Evolutionary conservation across 2,888 invertebrate species (phyloP).

Genomic region (Xanthorhoe spadicearia): DNA sequence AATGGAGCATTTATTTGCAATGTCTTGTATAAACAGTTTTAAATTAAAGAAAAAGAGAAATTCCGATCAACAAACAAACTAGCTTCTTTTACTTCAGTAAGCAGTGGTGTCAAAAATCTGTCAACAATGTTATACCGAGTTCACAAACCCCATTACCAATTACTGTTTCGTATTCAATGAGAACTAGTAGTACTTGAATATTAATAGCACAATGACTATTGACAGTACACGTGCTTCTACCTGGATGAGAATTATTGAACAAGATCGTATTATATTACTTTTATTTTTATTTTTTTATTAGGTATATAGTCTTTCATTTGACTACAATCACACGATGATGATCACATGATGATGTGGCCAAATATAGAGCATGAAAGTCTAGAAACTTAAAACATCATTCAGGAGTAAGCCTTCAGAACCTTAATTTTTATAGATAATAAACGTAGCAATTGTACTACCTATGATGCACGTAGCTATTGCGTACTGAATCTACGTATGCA

Average conservation of each 20-base stretch:
- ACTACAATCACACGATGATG: no score
- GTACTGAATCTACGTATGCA: conserved; percentile 21
- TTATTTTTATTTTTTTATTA: no score
- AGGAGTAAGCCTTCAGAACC: no score
- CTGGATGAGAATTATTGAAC: not conserved
- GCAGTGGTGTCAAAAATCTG: not conserved
- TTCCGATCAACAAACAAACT: no score
- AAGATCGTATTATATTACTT: not conserved
- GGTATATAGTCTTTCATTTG: no score
- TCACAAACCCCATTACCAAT: conserved; percentile 6
- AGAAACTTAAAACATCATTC: no score
- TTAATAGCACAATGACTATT: not conserved
- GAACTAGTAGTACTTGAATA: conserved; percentile 1
- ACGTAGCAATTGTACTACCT: not conserved
- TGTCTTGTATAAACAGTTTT: no score
- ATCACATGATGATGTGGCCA: no score
- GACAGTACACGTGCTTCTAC: not conserved
- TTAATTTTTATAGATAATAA: not conserved
- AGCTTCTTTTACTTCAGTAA: not conserved
- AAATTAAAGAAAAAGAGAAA: no score
- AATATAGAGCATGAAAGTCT: no score
- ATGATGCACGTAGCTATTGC: conserved; percentile 10
- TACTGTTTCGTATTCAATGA: conserved; percentile 2
- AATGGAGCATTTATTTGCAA: no score
- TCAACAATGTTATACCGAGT: conserved; percentile 7